phyloP scores from a whole-genome alignment of 2,888 invertebrate genomes.

The Thymelicus sylvestris region DNA sequence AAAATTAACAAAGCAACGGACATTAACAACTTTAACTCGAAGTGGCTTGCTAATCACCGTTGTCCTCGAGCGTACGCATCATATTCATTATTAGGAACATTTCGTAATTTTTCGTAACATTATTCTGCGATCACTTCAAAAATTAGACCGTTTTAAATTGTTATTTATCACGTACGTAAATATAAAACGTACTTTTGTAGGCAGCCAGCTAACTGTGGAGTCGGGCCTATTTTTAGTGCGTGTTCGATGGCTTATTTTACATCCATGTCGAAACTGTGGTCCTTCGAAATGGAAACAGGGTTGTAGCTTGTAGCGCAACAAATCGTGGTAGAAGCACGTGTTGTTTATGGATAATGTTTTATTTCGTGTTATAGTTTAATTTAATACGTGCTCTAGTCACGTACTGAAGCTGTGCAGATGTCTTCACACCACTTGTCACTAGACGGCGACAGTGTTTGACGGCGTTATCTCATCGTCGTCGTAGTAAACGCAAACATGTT shows the following conservation, averaged over 20 bases:
- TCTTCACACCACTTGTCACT: not conserved
- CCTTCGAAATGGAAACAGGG: conserved; percentile 25
- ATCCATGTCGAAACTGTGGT: conserved; percentile 22
- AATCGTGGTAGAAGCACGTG: conserved; percentile 54
- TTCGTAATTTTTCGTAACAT: conserved; percentile 25
- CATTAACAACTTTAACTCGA: conserved; percentile 21
- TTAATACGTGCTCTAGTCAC: conserved; percentile 74
- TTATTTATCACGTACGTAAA: conserved; percentile 9
- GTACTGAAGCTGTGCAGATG: conserved; percentile 49
- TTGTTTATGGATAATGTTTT: conserved; percentile 36
- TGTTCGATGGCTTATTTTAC: conserved; percentile 32
- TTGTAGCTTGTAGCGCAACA: conserved; percentile 4
- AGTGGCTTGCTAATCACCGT: conserved; percentile 27
- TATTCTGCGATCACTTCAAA: not conserved
- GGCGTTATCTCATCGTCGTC: conserved; percentile 58
- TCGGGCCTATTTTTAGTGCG: conserved; percentile 22
- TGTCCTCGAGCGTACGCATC: conserved; percentile 31
- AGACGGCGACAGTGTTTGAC: conserved; percentile 52
- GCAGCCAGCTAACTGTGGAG: not conserved
- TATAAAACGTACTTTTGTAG: not conserved
- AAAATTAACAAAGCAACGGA: conserved; percentile 26
- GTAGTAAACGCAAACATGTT: conserved; percentile 59
- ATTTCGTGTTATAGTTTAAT: conserved; percentile 58
- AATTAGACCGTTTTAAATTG: not conserved
- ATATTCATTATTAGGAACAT: conserved; percentile 18